These are phyloP conservation scores for Brassicogethes aeneus DNA, from an alignment of 2,888 invertebrate genomes.

Conservation along the genomic window DNA sequence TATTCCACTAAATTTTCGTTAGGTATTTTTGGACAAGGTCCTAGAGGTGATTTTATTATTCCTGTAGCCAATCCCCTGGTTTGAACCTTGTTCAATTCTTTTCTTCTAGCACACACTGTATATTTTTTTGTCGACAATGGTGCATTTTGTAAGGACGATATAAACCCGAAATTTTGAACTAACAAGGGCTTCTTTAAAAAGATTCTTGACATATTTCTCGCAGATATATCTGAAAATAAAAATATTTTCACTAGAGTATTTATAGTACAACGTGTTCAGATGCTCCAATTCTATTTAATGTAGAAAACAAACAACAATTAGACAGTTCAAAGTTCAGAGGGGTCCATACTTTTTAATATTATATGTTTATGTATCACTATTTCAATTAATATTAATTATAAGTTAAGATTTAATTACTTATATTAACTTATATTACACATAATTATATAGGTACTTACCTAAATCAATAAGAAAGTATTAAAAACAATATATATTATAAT, in stretches of 20 bases:
- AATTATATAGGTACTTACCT: too few species aligned
- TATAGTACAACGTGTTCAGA: background rate
- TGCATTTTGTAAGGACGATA: background rate
- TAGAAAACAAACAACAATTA: background rate
- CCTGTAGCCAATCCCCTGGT: slow-evolving; percentile 18
- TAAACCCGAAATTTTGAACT: background rate
- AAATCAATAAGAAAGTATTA: too few species aligned
- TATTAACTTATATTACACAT: too few species aligned
- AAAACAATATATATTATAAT: too few species aligned
- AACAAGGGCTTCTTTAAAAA: background rate
- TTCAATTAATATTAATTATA: too few species aligned
- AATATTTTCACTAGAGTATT: background rate
- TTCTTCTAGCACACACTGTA: background rate
- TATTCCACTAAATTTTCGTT: slow-evolving; percentile 50
- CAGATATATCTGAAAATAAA: too few species aligned
- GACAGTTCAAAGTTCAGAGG: background rate
- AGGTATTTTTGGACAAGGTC: slow-evolving; percentile 44
- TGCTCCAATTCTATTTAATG: background rate
- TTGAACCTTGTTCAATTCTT: too few species aligned
- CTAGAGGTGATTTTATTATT: slow-evolving; percentile 44
- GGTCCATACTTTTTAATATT: background rate
- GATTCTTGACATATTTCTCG: background rate
- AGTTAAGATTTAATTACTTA: too few species aligned
- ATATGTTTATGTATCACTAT: too few species aligned
- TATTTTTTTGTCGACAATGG: background rate